Base-by-base conservation (phyloP, 2,888 invertebrate genomes). In the Nymphalis c-album region DNA sequence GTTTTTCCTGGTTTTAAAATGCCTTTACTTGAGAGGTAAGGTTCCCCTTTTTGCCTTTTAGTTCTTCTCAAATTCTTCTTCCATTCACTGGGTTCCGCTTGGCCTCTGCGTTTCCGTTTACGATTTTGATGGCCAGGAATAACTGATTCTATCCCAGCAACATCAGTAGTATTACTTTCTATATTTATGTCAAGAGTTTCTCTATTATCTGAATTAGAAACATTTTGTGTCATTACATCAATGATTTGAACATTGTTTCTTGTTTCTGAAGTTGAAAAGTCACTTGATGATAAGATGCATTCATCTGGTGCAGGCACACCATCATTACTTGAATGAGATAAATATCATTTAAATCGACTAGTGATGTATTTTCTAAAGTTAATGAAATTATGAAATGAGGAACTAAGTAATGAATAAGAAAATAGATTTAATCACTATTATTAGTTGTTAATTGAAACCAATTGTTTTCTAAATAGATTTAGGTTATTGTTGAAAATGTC, bases 41-140 rank as follows among this genome's bases (percentile, higher is more conserved):
- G 70, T 71, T 71, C 71, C 63, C 73, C 69, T 47, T 71, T 70
- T 66, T 70, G 71, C 61, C 71, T 68, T 65, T 40, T 73, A 35
- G 61, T 72, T 63, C 70, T 71, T 67, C 73, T 64, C 64, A 64
- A 45, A 62, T 73, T 71, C 59, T 70, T 71, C 59, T 74, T 70
- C 72, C 70, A 74, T 66, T 67, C 61, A 17, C 22, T 72, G 8
- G 70, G 69, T 13, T 72, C 68, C 46, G 71, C 71, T 61, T 60
- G 70, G 64, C 71, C 68, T 58, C 63, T 71, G 67, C 70, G 68
- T 45, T 70, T 70, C 47, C 71, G 71, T 63, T 73, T 73, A 16
- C 70, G 65, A 59, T 71, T 71, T 70, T 71, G 73, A 48, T 26
- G 64, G 47, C 73, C 73, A 63, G 71, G 62, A 46, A 61, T 63